Evolutionary conservation across 2,113 vertebrate genomes (phyloP), one percentile per base, ranked within the genome.

Genomic region (Syngnathus scovelli): DNA sequence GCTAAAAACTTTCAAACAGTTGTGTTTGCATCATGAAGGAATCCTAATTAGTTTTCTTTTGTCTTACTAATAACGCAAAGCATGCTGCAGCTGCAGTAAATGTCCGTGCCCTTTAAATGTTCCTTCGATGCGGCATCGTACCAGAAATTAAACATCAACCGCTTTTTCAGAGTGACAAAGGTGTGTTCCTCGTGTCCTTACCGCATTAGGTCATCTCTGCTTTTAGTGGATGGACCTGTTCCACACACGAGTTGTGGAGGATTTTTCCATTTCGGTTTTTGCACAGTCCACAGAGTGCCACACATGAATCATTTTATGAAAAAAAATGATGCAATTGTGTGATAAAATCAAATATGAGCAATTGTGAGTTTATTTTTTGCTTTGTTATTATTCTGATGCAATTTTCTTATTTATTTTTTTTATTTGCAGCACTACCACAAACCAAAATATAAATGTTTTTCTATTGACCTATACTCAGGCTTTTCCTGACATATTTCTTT

Each of bases 141-240:
- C 12, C 1, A 15, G 12, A n/a, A 52, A 21, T 52, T 9, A 52
- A 52, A 52, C 19, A 2, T 46, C 49, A 51, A 21, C 36, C 12
- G 56, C 27, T 33, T 63, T 33, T 61, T 44, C 21, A n/a, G 63
- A n/a, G 23, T 6, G 27, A 37, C 66, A 52, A 70, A 72, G 68
- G 79, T 67, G 73, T 78, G 69, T 62, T 44, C 41, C 21, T 69
- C 33, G n/a, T 39, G 48, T 33, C 68, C 21, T 64, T 21, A 43
- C 62, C 59, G 39, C 54, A 19, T 52, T 16, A 7, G 37, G 33
- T 66, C 66, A 44, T 55, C 38, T 13, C 60, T 68, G 41, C 59
- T 61, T 44, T 36, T 36, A 73, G 77, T 75, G 73, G 75, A 65
- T 39, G 2, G 69, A 85, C 80, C 78, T 71, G 85, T 81, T 84